Evolutionary conservation across 1,140 invertebrate species (phyloP).

Genomic region (Triops longicaudatus): DNA sequence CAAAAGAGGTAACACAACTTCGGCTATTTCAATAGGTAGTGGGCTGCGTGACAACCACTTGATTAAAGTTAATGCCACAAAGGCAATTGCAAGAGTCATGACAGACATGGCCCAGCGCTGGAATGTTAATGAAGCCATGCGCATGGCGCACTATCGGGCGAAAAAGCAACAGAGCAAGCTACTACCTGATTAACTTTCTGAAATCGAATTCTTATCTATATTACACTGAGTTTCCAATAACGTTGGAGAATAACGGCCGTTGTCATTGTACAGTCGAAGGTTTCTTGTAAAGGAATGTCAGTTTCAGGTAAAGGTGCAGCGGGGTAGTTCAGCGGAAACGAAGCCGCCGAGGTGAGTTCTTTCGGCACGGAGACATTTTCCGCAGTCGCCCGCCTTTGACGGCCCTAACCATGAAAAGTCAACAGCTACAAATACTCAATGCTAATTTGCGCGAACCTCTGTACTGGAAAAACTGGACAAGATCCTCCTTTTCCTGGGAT

Average conservation of each 20-base stretch:
- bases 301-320: slow-evolving; percentile 11
- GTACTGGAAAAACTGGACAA: not conserved
- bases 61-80: slow-evolving; percentile 23
- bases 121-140: slow-evolving; percentile 25
- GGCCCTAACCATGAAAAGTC: not conserved
- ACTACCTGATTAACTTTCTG: not conserved
- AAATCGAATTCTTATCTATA: not conserved
- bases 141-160: slow-evolving; percentile 23
- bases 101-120: slow-evolving; percentile 25
- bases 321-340: not conserved
- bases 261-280: slow-evolving; percentile 8
- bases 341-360: not conserved
- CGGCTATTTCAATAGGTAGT: slow-evolving; percentile 8
- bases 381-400: not conserved
- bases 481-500: not conserved
- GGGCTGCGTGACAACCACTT: slow-evolving; percentile 24
- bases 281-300: not conserved
- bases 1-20: slow-evolving; percentile 23
- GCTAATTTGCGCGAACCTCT: not conserved
- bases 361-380: not conserved
- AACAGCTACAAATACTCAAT: not conserved
- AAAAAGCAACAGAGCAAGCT: not conserved
- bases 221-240: slow-evolving; percentile 25
- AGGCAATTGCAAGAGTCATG: slow-evolving; percentile 16
- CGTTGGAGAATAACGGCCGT: slow-evolving; percentile 26